Evolutionary conservation across 2,797 vertebrate genomes (phyloP).

Genomic region (Heliangelus exortis): DNA sequence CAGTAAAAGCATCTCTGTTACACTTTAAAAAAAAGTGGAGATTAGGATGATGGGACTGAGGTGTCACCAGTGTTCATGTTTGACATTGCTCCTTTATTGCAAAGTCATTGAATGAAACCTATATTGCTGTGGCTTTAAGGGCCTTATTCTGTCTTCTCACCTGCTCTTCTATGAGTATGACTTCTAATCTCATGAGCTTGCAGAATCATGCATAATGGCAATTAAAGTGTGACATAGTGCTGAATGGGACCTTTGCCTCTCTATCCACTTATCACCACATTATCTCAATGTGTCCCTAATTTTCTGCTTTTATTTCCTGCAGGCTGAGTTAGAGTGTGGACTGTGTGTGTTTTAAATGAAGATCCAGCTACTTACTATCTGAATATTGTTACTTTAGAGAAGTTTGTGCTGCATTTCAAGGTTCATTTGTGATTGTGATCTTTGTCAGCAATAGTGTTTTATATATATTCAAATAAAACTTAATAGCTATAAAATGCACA

Average conservation of each 20-base stretch:
- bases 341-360: not conserved
- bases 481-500: not conserved
- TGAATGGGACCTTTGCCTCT: constrained; percentile 21
- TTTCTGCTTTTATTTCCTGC: constrained; percentile 13
- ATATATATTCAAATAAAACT: constrained; percentile 21
- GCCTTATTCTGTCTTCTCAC: constrained; percentile 40
- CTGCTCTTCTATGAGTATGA: not conserved
- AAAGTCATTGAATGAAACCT: not conserved
- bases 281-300: not conserved
- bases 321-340: not conserved
- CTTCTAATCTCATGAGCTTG: not conserved
- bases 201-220: not conserved
- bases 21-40: not conserved
- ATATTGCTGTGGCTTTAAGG: constrained; percentile 45
- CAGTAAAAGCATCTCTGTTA: not conserved
- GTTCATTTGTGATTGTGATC: not conserved
- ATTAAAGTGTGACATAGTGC: not conserved
- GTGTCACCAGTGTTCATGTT: not conserved
- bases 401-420: not conserved
- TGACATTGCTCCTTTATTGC: not conserved
- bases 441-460: not conserved
- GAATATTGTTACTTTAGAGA: not conserved
- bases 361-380: not conserved
- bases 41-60: not conserved
- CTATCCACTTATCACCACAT: not conserved